Evolutionary conservation across 2,797 vertebrate genomes (phyloP).

Genomic region (Lepilemur septentrionalis): DNA sequence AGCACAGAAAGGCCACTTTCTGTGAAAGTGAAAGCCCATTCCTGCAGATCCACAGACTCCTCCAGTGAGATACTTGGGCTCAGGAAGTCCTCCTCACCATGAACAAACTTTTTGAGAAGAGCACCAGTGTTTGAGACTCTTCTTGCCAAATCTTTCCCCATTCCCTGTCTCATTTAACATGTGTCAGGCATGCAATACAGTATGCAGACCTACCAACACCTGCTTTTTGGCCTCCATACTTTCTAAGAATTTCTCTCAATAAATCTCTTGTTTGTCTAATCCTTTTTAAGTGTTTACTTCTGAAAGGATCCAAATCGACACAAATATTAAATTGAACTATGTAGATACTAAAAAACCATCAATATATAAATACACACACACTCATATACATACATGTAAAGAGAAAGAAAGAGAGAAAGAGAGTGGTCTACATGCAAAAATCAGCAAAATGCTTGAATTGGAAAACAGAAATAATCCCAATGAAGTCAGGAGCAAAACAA

Average conservation of each 20-base stretch:
- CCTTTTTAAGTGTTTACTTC: neutral
- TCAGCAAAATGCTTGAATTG: neutral
- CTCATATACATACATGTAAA: neutral
- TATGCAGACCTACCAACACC: neutral
- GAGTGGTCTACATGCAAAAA: neutral
- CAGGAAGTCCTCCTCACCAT: neutral
- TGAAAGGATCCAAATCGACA: neutral
- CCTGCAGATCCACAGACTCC: neutral
- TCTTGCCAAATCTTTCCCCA: neutral
- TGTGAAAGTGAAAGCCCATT: too few species aligned
- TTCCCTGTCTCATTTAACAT: neutral
- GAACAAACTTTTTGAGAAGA: neutral
- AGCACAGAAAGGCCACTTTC: too few species aligned
- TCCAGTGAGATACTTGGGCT: neutral
- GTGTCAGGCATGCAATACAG: accelerated
- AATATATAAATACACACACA: neutral
- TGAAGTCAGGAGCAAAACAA: neutral
- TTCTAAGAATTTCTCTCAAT: neutral
- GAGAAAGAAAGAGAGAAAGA: neutral
- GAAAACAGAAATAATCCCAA: neutral
- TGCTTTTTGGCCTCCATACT: neutral
- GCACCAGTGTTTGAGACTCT: neutral
- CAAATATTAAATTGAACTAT: neutral
- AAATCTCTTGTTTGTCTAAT: neutral
- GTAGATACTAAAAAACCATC: neutral